Conservation (phyloP, 2,113 vertebrate species). For the Psephotus haematonotus region DNA sequence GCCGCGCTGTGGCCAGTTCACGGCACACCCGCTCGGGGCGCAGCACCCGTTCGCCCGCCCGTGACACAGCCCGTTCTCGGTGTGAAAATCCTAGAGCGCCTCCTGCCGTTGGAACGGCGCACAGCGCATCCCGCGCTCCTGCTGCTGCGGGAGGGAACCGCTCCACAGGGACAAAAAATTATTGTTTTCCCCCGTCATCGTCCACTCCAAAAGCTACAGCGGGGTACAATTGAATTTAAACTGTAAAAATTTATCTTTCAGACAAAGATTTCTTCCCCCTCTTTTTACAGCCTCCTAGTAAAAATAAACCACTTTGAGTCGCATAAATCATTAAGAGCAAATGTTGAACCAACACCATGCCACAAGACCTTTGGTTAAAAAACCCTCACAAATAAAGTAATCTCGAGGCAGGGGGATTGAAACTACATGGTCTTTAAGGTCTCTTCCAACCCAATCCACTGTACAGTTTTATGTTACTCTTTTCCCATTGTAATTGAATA, state of each 20-base stretch:
- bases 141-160: not conserved
- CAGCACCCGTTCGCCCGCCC: not conserved
- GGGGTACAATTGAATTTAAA: accelerated
- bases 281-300: not conserved
- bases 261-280: not conserved
- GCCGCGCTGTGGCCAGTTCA: accelerated
- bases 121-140: not conserved
- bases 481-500: accelerated
- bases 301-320: not conserved
- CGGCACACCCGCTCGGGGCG: not conserved
- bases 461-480: not conserved
- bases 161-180: not conserved
- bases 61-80: not conserved
- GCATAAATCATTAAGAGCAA: accelerated
- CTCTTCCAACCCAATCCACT: not conserved
- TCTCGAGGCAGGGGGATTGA: not conserved
- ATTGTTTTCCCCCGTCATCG: not conserved
- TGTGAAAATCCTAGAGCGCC: conserved; percentile 42
- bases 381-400: not conserved
- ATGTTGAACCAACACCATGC: not conserved
- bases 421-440: not conserved
- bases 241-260: accelerated
- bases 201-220: not conserved
- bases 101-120: conserved; percentile 45
- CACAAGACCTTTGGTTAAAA: not conserved